A percentile compares a stretch with the other conserved stretches of the same genome.
phyloP scores from a whole-genome alignment of 2,888 invertebrate genomes.

The Dermolepida albohirtum region DNA sequence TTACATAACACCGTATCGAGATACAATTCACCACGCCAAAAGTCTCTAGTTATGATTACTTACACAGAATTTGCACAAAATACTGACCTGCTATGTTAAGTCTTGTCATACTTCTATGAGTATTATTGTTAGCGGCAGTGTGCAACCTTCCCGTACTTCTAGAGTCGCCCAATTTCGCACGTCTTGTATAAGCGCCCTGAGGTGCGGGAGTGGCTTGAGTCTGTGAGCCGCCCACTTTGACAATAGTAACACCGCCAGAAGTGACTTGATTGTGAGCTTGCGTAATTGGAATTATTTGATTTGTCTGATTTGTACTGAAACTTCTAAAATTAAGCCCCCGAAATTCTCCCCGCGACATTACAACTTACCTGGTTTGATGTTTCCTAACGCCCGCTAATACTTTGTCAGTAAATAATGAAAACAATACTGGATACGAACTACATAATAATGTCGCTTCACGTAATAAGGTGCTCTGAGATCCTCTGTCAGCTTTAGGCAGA shows the following conservation, averaged over 20 bases:
- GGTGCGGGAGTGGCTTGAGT: conserved; percentile 51
- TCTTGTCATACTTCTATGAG: conserved; percentile 83
- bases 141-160: conserved; percentile 80
- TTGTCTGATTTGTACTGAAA: conserved; percentile 61
- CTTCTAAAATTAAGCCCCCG: neutral
- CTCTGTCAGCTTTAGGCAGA: conserved; percentile 77
- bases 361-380: conserved; percentile 64
- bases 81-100: conserved; percentile 76
- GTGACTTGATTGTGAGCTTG: conserved; percentile 70
- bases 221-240: conserved; percentile 74
- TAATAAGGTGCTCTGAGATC: conserved; percentile 79
- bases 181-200: conserved; percentile 68
- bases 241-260: conserved; percentile 82
- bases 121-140: conserved; percentile 77
- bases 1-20: too few relatives aligned
- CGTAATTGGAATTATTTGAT: conserved; percentile 47
- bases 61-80: neutral
- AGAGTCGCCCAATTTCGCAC: conserved; percentile 79
- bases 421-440: conserved; percentile 82
- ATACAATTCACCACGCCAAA: too few relatives aligned
- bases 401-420: conserved; percentile 84
- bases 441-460: conserved; percentile 85
- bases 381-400: conserved; percentile 80
- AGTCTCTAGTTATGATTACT: too few relatives aligned
- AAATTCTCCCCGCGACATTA: conserved; percentile 5